Evolutionary conservation across 2,113 vertebrate species (phyloP).

Genomic region (Ceratotherium simum): DNA sequence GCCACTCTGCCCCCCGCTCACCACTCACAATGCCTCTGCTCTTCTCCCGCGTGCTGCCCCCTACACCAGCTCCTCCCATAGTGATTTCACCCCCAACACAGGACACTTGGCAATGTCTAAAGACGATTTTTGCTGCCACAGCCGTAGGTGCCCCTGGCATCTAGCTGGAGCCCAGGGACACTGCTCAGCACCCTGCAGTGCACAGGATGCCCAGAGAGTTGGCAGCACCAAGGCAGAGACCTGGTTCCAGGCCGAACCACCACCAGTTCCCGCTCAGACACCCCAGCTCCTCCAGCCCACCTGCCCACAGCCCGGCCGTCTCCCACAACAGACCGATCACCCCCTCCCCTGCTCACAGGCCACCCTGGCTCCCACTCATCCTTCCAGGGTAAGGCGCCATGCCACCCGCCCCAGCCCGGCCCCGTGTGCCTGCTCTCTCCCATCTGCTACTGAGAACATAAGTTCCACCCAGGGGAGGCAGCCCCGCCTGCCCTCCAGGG

Average conservation of each 20-base stretch:
- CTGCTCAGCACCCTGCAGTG: not conserved
- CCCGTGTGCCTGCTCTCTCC: too few relatives aligned
- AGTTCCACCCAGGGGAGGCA: too few relatives aligned
- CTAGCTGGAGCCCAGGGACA: not conserved
- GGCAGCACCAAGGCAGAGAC: not conserved
- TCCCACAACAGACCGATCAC: too few relatives aligned
- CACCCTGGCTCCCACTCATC: not conserved
- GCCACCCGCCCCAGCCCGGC: too few relatives aligned
- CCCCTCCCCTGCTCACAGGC: not conserved
- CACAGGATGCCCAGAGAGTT: rapidly evolving
- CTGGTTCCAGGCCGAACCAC: too few relatives aligned
- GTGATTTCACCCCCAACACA: not conserved
- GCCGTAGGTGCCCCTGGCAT: not conserved
- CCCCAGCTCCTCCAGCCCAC: too few relatives aligned
- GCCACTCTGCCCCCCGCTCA: too few relatives aligned
- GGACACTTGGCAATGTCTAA: not conserved
- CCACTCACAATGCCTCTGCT: too few relatives aligned
- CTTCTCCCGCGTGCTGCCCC: not conserved
- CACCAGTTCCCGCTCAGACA: not conserved
- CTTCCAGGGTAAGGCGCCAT: not conserved
- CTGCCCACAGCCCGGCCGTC: too few relatives aligned
- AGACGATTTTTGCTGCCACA: not conserved
- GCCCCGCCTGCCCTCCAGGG: too few relatives aligned
- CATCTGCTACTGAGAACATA: too few relatives aligned
- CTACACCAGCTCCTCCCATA: not conserved